These are phyloP conservation scores for Prenolepis imparis DNA, from an alignment of 2,888 invertebrate species.

Conservation along the genomic window DNA sequence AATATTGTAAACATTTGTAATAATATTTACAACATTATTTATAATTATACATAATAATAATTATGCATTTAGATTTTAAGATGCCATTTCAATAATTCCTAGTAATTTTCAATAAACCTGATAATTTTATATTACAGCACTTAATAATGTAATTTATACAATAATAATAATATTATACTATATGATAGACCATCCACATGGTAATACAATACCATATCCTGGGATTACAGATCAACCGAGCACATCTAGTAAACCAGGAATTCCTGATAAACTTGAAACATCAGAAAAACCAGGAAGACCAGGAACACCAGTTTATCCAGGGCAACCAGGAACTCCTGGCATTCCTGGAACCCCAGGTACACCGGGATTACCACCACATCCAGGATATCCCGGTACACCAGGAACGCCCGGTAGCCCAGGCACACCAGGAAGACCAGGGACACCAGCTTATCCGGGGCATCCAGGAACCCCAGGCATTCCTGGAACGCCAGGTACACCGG, in stretches of 20 bases:
- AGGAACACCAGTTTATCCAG: constrained; percentile 59
- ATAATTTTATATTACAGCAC: too few relatives aligned
- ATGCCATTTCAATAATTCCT: too few relatives aligned
- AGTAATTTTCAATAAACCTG: too few relatives aligned
- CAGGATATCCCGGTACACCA: constrained; percentile 2
- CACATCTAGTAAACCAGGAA: constrained; percentile 51
- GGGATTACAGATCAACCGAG: too few relatives aligned
- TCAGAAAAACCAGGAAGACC: constrained; percentile 56
- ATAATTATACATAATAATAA: too few relatives aligned
- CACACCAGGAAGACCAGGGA: constrained; percentile 51
- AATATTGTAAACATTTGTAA: too few relatives aligned
- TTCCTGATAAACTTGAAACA: constrained; percentile 38
- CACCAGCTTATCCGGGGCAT: constrained; percentile 41
- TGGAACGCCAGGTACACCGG: constrained; percentile 8
- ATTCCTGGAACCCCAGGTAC: constrained; percentile 76
- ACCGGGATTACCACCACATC: constrained; percentile 61
- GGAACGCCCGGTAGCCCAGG: constrained; percentile 46
- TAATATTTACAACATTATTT: too few relatives aligned
- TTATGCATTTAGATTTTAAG: too few relatives aligned
- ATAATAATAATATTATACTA: too few relatives aligned
- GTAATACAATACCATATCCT: too few relatives aligned
- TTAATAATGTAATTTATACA: too few relatives aligned
- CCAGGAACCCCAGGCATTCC: constrained; percentile 49
- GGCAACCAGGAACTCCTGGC: constrained; percentile 68
- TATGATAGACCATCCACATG: too few relatives aligned